Evolutionary conservation across 2,888 invertebrate genomes (phyloP).

Genomic region (Aricia artaxerxes): DNA sequence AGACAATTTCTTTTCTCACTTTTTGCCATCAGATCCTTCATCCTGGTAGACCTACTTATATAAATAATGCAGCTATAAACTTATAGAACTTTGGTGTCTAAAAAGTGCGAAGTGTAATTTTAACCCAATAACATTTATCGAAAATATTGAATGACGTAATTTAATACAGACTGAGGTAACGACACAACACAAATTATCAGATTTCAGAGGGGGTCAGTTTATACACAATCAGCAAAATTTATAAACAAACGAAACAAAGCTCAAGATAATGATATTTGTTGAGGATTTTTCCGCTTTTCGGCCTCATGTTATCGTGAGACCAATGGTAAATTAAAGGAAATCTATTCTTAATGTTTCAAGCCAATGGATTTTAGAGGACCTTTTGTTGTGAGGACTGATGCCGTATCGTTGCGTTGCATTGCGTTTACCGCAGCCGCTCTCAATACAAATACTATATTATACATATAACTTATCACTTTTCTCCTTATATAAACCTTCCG

Average conservation of each 20-base stretch:
- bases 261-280: background rate
- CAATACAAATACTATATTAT: no score
- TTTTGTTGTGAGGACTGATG: background rate
- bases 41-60: no score
- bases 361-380: background rate
- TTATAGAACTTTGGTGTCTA: no score
- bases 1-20: no score
- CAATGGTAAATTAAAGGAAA: background rate
- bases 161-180: background rate
- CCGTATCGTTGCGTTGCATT: background rate
- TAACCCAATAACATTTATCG: no score
- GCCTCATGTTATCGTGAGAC: background rate
- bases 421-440: no score
- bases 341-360: background rate
- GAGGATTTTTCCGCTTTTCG: constrained; percentile 6
- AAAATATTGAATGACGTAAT: background rate
- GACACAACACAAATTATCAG: background rate
- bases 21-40: no score
- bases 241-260: background rate
- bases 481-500: no score
- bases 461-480: no score
- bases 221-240: background rate
- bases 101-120: no score
- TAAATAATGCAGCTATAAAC: no score
- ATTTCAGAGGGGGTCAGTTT: background rate